Evolutionary conservation across 2,888 invertebrate species (phyloP).

Genomic region (Chaitophorus viminalis): DNA sequence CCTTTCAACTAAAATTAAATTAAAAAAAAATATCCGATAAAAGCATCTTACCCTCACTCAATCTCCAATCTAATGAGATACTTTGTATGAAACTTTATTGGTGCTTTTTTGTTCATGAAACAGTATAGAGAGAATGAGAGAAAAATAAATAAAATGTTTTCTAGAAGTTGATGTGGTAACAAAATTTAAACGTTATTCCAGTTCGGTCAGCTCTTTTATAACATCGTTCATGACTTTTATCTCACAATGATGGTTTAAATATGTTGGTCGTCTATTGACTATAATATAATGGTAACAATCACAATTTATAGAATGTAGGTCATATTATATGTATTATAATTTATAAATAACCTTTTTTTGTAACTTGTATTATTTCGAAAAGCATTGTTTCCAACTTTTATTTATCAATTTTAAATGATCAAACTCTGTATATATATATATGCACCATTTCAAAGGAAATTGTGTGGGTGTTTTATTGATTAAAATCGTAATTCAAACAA

Average conservation of each 20-base stretch:
- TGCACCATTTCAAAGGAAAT: too few relatives aligned
- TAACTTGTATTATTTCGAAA: neutral
- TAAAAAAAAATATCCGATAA: neutral
- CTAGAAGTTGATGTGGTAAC: neutral
- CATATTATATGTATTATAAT: too few relatives aligned
- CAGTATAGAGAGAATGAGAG: neutral
- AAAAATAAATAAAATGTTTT: neutral
- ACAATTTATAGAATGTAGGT: neutral
- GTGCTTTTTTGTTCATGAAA: neutral
- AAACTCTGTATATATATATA: neutral
- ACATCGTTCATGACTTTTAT: neutral
- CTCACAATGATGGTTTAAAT: neutral
- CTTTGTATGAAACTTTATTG: too few relatives aligned
- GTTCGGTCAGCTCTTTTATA: neutral
- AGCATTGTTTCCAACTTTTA: neutral
- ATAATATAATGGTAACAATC: too few relatives aligned
- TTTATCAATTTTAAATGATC: neutral
- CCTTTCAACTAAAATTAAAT: neutral
- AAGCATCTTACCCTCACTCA: too few relatives aligned
- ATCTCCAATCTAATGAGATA: too few relatives aligned
- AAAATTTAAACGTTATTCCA: neutral
- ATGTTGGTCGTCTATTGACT: neutral
- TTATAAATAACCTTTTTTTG: too few relatives aligned
- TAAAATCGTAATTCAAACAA: neutral
- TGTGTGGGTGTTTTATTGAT: neutral